These are phyloP conservation scores for Metallyticus violacea DNA, from an alignment of 2,888 invertebrate genomes.

Conservation along the genomic window DNA sequence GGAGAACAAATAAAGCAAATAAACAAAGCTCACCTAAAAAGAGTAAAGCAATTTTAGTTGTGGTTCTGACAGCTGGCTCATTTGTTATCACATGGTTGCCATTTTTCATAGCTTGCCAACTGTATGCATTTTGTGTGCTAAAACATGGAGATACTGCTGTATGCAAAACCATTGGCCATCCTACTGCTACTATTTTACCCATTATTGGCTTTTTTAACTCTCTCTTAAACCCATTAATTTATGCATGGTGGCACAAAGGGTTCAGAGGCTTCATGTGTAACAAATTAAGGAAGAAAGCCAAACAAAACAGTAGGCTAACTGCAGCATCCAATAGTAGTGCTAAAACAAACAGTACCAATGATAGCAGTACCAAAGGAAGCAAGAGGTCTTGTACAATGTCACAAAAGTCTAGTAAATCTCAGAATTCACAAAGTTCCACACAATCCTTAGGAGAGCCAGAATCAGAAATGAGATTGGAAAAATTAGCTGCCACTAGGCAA, in stretches of 20 bases:
- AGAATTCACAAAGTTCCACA: not conserved
- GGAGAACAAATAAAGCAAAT: not conserved
- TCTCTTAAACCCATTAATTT: constrained; percentile 62
- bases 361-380: not conserved
- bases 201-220: constrained; percentile 61
- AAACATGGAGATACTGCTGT: constrained; percentile 48
- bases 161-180: constrained; percentile 51
- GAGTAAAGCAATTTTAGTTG: constrained; percentile 62
- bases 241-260: constrained; percentile 70
- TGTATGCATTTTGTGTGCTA: constrained; percentile 54
- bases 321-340: constrained; percentile 21
- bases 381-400: not conserved
- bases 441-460: not conserved
- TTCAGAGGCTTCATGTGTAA: constrained; percentile 53
- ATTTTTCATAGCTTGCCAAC: constrained; percentile 56
- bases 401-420: not conserved
- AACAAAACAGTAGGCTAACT: not conserved
- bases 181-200: constrained; percentile 58
- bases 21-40: constrained; percentile 41
- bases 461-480: not conserved
- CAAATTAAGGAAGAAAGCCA: constrained; percentile 37
- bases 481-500: not conserved
- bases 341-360: not conserved
- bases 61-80: constrained; percentile 59
- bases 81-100: constrained; percentile 63